Base-by-base conservation (phyloP, 2,113 vertebrate species). In the Cottus gobio region DNA sequence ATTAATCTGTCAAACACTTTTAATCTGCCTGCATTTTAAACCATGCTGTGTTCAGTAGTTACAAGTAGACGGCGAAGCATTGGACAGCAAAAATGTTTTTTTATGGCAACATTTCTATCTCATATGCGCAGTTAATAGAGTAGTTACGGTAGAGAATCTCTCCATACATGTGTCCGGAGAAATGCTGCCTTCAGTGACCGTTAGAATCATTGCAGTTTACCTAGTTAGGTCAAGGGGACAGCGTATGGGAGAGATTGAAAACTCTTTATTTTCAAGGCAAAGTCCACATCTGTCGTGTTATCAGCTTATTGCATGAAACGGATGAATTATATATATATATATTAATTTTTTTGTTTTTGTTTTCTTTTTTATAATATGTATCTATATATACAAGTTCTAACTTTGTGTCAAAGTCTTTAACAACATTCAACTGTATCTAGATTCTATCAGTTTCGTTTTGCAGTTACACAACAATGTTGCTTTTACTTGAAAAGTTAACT, bases 121-220 rank as follows among this genome's bases (percentile, higher is more conserved):
- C 20, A 4, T 1, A 7, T 84, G 83, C 81, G 69, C 68, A 10
- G 26, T 36, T 80, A 15, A 1, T 84, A 83, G 18, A 20, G 71
- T 67, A 79, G 84, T 94, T 96, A 95, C 94, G 96, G 96, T 90
- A 92, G 83, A 91, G 80, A 92, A 90, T 86, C 92, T 87, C 75
- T 86, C 83, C 84, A 85, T 79, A 84, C 85, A 86, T 81, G 91
- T 75, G 88, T 75, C 85, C 76, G 81, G 0, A 22, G 64, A 92
- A 57, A 28, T 87, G 90, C 37, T 88, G 85, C 87, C 37, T 93
- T 93, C 86, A 90, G 16, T 4, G 84, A 68, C 79, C 11, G 10
- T 56, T 36, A 20, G 80, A 65, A 58, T 9, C 8, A 15, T 36
- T 13, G 1, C 0, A 0, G 39, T 44, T 28, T 57, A 4, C 9